Conservation (phyloP, 2,797 vertebrate genomes). For the Simalia tracyae region DNA sequence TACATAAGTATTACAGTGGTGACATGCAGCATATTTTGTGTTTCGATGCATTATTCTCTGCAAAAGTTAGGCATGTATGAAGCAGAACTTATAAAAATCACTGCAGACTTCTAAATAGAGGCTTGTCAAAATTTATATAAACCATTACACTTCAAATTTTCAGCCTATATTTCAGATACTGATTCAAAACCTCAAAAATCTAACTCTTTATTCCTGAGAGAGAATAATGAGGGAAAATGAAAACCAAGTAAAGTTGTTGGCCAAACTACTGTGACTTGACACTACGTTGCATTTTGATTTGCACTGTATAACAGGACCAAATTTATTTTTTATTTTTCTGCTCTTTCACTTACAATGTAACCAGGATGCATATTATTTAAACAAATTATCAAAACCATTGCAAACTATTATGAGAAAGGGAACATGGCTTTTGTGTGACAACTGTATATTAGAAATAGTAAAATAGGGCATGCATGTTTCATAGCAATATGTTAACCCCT, state of each 20-base stretch:
- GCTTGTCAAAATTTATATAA: neutral
- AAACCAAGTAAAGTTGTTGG: neutral
- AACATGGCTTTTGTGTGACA: constrained; percentile 92
- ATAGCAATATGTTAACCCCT: constrained; percentile 66
- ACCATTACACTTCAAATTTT: neutral
- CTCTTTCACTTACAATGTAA: rapidly evolving
- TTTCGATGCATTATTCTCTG: neutral
- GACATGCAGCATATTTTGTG: neutral
- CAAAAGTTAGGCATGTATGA: neutral
- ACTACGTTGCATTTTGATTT: neutral
- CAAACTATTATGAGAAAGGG: constrained; percentile 76
- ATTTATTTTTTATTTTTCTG: neutral
- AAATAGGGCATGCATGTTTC: constrained; percentile 84
- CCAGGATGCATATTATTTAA: rapidly evolving
- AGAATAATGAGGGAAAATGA: neutral
- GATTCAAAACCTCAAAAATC: neutral
- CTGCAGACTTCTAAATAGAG: neutral
- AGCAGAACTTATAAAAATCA: neutral
- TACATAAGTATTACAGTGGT: neutral
- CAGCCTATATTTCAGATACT: neutral
- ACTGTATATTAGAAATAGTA: constrained; percentile 82
- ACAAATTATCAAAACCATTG: neutral
- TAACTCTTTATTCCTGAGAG: neutral
- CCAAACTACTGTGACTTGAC: neutral
- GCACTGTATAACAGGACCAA: neutral